Percentiles rank a stretch among this genome's conserved stretches.
phyloP scores from a whole-genome alignment of 2,113 vertebrate species.

The Gymnogyps californianus region DNA sequence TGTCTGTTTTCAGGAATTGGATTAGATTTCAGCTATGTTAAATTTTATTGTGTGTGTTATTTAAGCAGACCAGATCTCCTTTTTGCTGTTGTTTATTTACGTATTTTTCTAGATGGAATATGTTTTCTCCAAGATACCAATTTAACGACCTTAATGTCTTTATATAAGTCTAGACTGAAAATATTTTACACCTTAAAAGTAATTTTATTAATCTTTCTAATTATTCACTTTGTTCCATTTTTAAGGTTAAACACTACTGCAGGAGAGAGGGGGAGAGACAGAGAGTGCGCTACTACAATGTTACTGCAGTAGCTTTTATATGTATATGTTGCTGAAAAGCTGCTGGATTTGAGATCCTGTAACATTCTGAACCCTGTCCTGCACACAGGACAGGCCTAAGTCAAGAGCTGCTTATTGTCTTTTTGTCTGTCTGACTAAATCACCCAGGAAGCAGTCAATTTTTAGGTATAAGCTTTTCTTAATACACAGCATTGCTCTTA shows the following conservation, averaged over 20 bases:
- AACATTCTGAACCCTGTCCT: not conserved
- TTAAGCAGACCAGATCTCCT: not conserved
- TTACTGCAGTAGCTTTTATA: not conserved
- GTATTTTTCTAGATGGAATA: not conserved
- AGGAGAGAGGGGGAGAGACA: no score
- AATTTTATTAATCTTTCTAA: not conserved
- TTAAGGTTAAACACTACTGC: not conserved
- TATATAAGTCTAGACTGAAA: not conserved
- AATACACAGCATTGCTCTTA: not conserved
- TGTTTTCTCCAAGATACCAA: not conserved
- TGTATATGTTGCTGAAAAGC: not conserved
- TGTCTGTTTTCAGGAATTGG: not conserved
- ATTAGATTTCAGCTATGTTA: not conserved
- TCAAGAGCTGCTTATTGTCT: not conserved
- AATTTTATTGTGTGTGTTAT: not conserved
- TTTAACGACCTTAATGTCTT: not conserved
- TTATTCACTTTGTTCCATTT: not conserved
- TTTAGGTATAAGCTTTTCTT: not conserved
- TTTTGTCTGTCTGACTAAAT: not conserved
- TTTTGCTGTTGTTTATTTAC: not conserved
- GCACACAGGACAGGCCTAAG: not conserved
- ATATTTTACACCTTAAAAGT: not conserved
- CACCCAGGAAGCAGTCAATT: not conserved
- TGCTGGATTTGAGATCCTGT: not conserved
- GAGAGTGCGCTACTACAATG: fast-evolving